phyloP scores from a whole-genome alignment of 2,888 invertebrate genomes.

The Yponomeuta sedellus region DNA sequence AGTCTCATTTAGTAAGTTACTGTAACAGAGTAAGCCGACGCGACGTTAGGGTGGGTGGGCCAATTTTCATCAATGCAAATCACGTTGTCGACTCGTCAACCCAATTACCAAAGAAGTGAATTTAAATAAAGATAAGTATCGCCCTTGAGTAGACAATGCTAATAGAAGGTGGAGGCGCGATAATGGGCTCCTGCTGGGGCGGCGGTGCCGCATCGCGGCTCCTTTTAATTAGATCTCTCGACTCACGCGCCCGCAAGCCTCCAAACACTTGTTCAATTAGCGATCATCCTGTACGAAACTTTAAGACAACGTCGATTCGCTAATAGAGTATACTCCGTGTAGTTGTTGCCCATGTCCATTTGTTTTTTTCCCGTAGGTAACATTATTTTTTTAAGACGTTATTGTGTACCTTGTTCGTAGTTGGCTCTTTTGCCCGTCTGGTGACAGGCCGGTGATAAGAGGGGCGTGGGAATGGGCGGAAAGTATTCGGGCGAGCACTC shows the following conservation, averaged over 20 bases:
- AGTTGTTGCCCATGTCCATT: constrained; percentile 19
- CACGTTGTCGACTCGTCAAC: constrained; percentile 77
- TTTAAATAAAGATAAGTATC: constrained; percentile 78
- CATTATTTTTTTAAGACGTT: constrained; percentile 13
- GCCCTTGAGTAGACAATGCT: constrained; percentile 76
- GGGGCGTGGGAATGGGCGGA: constrained; percentile 17
- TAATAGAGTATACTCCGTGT: constrained; percentile 29
- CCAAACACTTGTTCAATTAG: constrained; percentile 74
- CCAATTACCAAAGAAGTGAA: constrained; percentile 76
- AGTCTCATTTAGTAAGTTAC: constrained; percentile 40
- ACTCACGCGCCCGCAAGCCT: constrained; percentile 62
- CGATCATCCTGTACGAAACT: constrained; percentile 41
- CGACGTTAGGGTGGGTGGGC: constrained; percentile 45
- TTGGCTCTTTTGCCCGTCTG: constrained; percentile 22
- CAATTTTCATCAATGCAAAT: constrained; percentile 77
- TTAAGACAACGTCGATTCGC: constrained; percentile 50
- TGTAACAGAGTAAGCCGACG: constrained; percentile 28
- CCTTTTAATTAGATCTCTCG: constrained; percentile 73
- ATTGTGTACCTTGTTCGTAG: constrained; percentile 23
- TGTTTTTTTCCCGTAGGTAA: not conserved
- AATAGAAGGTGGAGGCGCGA: constrained; percentile 72
- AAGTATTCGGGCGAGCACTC: not conserved
- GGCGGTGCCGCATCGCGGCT: constrained; percentile 32
- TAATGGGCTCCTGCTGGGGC: constrained; percentile 70
- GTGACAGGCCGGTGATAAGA: constrained; percentile 20